Percentiles rank a stretch among this genome's conserved stretches.
phyloP scores from a whole-genome alignment of 2,888 invertebrate species.

The Drosophila trichaetosa region DNA sequence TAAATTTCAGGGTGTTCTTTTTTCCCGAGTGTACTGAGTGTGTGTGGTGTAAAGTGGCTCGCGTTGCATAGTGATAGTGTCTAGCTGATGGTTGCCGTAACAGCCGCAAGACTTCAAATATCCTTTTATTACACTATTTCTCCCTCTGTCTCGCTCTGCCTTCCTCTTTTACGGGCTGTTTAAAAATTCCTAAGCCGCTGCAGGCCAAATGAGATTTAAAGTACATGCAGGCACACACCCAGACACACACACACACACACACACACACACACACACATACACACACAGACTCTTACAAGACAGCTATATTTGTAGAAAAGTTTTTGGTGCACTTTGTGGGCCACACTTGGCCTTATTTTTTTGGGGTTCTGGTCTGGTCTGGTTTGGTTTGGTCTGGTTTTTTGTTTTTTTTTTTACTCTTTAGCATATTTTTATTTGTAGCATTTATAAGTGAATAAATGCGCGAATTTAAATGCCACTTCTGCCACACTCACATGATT shows the following conservation, averaged over 20 bases:
- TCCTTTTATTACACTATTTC: conserved; percentile 27
- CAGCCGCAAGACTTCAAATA: conserved; percentile 61
- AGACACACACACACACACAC: conserved; percentile 8
- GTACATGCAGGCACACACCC: conserved; percentile 49
- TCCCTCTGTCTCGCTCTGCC: conserved; percentile 11
- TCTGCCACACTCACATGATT: conserved; percentile 61
- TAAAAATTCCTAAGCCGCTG: conserved; percentile 66
- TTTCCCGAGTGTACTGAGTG: conserved; percentile 10
- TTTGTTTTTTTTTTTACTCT: conserved; percentile 45
- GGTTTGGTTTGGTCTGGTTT: conserved; percentile 43
- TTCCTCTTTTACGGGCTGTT: conserved; percentile 29
- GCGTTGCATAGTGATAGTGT: conserved; percentile 75
- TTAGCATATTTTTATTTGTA: conserved; percentile 79
- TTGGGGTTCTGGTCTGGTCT: conserved; percentile 39
- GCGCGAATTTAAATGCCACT: conserved; percentile 80
- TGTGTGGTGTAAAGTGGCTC: conserved; percentile 66
- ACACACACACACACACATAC: not conserved
- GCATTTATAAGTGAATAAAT: conserved; percentile 80
- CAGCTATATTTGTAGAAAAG: conserved; percentile 51
- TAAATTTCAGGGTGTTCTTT: not conserved
- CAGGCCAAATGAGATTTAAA: conserved; percentile 80
- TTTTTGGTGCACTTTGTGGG: conserved; percentile 59
- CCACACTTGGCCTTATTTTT: conserved; percentile 73
- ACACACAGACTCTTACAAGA: conserved; percentile 19
- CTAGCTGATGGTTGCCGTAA: conserved; percentile 55